These are phyloP conservation scores for Pandemis corylana DNA, from an alignment of 2,888 invertebrate species.

Conservation along the genomic window DNA sequence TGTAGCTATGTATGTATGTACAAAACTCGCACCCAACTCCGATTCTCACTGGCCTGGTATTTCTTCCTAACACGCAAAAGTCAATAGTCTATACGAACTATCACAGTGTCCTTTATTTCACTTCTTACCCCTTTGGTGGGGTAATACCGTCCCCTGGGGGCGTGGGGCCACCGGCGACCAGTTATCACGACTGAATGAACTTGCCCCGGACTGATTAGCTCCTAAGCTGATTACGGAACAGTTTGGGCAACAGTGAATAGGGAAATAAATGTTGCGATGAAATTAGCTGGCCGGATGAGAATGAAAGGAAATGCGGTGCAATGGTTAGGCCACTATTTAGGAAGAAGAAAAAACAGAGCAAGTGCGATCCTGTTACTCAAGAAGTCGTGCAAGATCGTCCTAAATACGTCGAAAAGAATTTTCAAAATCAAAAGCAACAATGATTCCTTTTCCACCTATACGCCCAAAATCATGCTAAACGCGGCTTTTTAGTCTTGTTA, in stretches of 20 bases:
- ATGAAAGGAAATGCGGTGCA: neutral
- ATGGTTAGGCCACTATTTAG: neutral
- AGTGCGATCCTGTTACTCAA: no score
- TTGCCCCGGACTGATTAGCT: slow-evolving; percentile 34
- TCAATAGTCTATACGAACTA: slow-evolving; percentile 3
- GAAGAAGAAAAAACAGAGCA: neutral
- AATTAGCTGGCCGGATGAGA: neutral
- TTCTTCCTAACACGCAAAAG: neutral
- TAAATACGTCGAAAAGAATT: no score
- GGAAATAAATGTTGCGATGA: slow-evolving; percentile 8
- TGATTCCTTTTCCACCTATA: no score
- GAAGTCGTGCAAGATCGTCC: no score
- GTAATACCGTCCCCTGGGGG: slow-evolving; percentile 11
- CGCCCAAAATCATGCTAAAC: no score
- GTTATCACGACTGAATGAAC: slow-evolving; percentile 39
- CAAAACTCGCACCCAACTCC: no score
- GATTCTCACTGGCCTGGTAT: no score
- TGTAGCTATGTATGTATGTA: no score
- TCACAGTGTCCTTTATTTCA: slow-evolving; percentile 29
- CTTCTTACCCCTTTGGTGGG: slow-evolving; percentile 27
- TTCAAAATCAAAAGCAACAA: no score
- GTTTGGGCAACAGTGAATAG: slow-evolving; percentile 20
- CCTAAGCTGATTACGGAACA: slow-evolving; percentile 37
- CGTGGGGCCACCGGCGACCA: slow-evolving; percentile 23
- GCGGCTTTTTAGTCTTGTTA: no score